phyloP scores from a whole-genome alignment of 2,888 invertebrate species.

The Adelphocoris suturalis region DNA sequence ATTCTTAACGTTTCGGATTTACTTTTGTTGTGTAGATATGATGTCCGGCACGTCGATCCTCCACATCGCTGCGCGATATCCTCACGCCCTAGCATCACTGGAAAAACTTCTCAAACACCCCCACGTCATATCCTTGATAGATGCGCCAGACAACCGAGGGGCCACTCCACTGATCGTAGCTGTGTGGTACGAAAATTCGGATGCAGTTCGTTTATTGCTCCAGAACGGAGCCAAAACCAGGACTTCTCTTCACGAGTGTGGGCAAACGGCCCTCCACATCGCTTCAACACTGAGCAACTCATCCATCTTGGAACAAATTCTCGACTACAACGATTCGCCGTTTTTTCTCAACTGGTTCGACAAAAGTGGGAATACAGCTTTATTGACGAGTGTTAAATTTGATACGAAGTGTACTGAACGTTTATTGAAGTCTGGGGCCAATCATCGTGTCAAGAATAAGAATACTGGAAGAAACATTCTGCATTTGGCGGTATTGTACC shows the following conservation, averaged over 20 bases:
- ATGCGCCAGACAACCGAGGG: conserved; percentile 26
- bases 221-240: conserved; percentile 33
- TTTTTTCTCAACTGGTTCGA: conserved; percentile 4
- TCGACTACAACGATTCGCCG: conserved; percentile 26
- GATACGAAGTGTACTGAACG: background rate
- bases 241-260: background rate
- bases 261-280: conserved; percentile 38
- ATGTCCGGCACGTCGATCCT: conserved; percentile 41
- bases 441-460: background rate
- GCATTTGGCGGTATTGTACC: conserved; percentile 33
- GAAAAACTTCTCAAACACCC: background rate
- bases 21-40: background rate
- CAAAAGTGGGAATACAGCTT: conserved; percentile 26
- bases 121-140: conserved; percentile 6
- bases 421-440: conserved; percentile 45
- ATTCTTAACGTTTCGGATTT: background rate
- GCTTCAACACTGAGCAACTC: conserved; percentile 13
- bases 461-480: conserved; percentile 34
- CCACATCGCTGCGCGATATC: background rate
- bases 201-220: conserved; percentile 20
- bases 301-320: conserved; percentile 7
- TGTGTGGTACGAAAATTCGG: conserved; percentile 12
- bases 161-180: conserved; percentile 50
- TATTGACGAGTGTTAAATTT: background rate
- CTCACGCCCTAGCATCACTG: background rate